Evolutionary conservation across 2,888 invertebrate genomes (phyloP).

Genomic region (Cataglyphis albicans): DNA sequence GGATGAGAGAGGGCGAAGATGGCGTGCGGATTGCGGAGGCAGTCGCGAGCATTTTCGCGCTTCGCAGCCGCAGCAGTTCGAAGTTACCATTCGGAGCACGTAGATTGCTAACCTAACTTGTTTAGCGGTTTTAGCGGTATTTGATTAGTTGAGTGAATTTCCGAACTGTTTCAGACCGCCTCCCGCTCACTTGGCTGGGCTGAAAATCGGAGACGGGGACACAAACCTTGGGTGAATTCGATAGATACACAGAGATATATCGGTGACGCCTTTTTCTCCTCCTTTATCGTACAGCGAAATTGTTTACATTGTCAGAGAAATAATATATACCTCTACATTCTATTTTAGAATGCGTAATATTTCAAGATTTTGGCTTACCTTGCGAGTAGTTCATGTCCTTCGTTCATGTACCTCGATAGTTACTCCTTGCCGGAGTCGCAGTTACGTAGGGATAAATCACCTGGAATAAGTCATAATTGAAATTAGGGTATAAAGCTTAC

Average conservation of each 20-base stretch:
- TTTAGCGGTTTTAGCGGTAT: slow-evolving; percentile 85
- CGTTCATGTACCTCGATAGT: slow-evolving; percentile 84
- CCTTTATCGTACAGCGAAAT: slow-evolving; percentile 8
- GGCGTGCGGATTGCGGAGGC: slow-evolving; percentile 72
- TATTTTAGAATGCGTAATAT: background rate
- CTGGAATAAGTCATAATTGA: slow-evolving; percentile 73
- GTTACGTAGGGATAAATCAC: slow-evolving; percentile 68
- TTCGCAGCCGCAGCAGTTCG: slow-evolving; percentile 74
- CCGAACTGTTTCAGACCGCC: slow-evolving; percentile 81
- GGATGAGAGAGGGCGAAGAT: slow-evolving; percentile 58
- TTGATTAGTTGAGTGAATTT: slow-evolving; percentile 85
- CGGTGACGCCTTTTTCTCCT: slow-evolving; percentile 25
- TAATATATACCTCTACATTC: background rate
- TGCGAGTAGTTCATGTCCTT: slow-evolving; percentile 85
- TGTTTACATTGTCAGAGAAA: background rate
- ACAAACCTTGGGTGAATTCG: slow-evolving; percentile 71
- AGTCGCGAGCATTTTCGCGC: slow-evolving; percentile 78
- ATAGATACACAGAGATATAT: slow-evolving; percentile 52
- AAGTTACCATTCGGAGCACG: slow-evolving; percentile 83
- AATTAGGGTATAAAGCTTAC: slow-evolving; percentile 6
- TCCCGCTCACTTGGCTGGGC: slow-evolving; percentile 60
- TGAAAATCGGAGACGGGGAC: slow-evolving; percentile 69
- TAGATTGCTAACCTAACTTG: slow-evolving; percentile 85
- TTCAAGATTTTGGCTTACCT: slow-evolving; percentile 76
- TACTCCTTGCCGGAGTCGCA: slow-evolving; percentile 83